These are phyloP conservation scores for Drosophila paulistorum DNA, from an alignment of 1,140 invertebrate species.

Conservation along the genomic window DNA sequence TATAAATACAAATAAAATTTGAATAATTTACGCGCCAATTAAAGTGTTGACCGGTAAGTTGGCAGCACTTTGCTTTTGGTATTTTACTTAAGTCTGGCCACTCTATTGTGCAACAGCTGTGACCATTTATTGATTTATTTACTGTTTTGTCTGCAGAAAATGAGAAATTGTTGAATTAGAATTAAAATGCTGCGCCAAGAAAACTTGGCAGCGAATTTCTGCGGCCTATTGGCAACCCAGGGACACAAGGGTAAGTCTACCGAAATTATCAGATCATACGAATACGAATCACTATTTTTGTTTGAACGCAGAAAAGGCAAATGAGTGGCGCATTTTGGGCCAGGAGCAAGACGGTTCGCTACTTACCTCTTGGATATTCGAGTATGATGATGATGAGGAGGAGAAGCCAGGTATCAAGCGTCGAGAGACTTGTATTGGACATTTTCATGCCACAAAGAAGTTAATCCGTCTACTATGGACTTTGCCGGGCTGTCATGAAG, in stretches of 20 bases:
- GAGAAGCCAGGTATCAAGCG: slow-evolving; percentile 41
- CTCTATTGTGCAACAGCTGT: not conserved
- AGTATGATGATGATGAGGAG: slow-evolving; percentile 77
- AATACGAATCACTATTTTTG: not conserved
- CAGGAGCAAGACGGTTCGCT: slow-evolving; percentile 90
- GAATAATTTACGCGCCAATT: not conserved
- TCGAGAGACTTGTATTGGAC: slow-evolving; percentile 61
- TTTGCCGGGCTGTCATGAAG: slow-evolving; percentile 86
- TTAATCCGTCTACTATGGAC: slow-evolving; percentile 85
- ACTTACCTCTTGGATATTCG: slow-evolving; percentile 88
- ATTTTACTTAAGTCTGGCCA: not conserved
- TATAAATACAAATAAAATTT: too few species aligned
- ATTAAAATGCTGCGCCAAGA: slow-evolving; percentile 74
- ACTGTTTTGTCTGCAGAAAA: slow-evolving; percentile 3
- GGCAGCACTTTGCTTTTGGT: not conserved
- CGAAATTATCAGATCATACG: not conserved
- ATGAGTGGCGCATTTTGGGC: slow-evolving; percentile 90
- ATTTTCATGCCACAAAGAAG: slow-evolving; percentile 84
- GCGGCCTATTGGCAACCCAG: slow-evolving; percentile 73
- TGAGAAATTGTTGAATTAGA: slow-evolving; percentile 57
- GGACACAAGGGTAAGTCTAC: slow-evolving; percentile 67
- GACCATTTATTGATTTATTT: slow-evolving; percentile 46
- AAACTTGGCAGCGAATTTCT: slow-evolving; percentile 82
- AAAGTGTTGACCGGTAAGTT: not conserved
- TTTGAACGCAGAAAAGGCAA: slow-evolving; percentile 83